Evolutionary conservation across 2,797 vertebrate species (phyloP), one percentile per base, ranked within the genome.

Genomic region (Paguma larvata): DNA sequence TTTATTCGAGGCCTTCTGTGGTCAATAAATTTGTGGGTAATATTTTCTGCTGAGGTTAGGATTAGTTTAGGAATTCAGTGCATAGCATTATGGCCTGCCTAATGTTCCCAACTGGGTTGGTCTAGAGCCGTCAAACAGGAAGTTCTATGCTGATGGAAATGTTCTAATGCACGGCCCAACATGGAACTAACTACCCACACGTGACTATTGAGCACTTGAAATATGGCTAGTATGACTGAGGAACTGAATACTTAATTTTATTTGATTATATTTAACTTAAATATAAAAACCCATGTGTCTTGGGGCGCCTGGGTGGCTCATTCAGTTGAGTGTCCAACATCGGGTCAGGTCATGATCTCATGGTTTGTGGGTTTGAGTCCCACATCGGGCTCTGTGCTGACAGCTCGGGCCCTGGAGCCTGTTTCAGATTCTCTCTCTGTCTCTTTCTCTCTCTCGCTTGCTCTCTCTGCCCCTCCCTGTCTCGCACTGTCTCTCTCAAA

Each of bases 191-290:
- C 44, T 30, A 72, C 30, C 14, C 14, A 51, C 18, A 30, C 1
- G 15, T 72, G 3, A 83, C n/a, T 70, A 13, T 0, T 48, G 34
- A 59, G 67, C 18, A 79, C 12, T 13, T n/a, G 27, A 87, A 51
- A 92, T 67, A 30, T 53, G n/a, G n/a, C 3, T 19, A 77, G 8
- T 62, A 63, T 34, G 44, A 78, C 51, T 46, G 30, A 82, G 41
- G 75, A 85, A 34, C 16, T 41, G 30, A 80, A 85, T 65, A 3
- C 48, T 83, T 51, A 59, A 56, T 65, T 25, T 30, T 41, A 38
- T 73, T n/a, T 41, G 67, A 80, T 65, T 72, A 59, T 34, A 34
- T n/a, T 88, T 72, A 68, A 89, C 23, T 92, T 83, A 83, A 89
- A 65, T 91, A 32, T 27, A 46, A 51, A 75, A 41, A 59, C 8